A percentile compares a stretch with the other conserved stretches of the same genome.
phyloP scores from a whole-genome alignment of 1,140 invertebrate genomes.

The Drosophila kanapiae region DNA sequence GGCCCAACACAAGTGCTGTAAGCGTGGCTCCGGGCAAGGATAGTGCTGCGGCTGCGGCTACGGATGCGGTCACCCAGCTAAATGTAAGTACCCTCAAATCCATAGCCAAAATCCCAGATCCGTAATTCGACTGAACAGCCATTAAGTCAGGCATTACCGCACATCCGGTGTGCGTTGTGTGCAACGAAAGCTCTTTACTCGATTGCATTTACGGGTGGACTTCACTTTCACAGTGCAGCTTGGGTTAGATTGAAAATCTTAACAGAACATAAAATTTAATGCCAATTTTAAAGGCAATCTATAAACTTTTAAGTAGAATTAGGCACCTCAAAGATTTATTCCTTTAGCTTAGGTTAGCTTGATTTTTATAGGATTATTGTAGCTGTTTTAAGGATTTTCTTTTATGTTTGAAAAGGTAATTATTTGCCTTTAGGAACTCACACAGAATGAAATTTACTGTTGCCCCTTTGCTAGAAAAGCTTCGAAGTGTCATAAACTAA shows the following conservation, averaged over 20 bases:
- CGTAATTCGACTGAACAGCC: slow-evolving; percentile 15
- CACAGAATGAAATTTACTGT: background rate
- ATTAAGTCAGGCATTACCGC: slow-evolving; percentile 20
- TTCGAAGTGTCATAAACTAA: slow-evolving; percentile 10
- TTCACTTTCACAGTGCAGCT: slow-evolving; percentile 1
- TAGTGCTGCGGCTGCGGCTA: slow-evolving; percentile 20
- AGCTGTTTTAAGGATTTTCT: background rate
- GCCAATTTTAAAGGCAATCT: background rate
- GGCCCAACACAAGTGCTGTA: slow-evolving; percentile 69
- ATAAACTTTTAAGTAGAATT: background rate
- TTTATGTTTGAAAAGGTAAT: background rate
- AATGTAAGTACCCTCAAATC: slow-evolving; percentile 56
- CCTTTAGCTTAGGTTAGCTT: background rate
- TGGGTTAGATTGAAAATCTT: background rate
- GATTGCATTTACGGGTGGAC: slow-evolving; percentile 34
- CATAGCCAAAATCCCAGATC: slow-evolving; percentile 12
- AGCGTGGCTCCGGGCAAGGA: slow-evolving; percentile 18
- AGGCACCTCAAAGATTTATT: background rate
- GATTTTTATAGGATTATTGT: background rate
- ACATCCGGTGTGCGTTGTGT: slow-evolving; percentile 17
- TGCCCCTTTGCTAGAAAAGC: background rate
- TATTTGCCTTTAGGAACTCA: background rate
- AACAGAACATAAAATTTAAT: background rate
- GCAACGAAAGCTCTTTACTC: slow-evolving; percentile 33
- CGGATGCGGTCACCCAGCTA: slow-evolving; percentile 52